Conservation (phyloP, 2,888 invertebrate species). For the Drosophila kambysellisi region DNA sequence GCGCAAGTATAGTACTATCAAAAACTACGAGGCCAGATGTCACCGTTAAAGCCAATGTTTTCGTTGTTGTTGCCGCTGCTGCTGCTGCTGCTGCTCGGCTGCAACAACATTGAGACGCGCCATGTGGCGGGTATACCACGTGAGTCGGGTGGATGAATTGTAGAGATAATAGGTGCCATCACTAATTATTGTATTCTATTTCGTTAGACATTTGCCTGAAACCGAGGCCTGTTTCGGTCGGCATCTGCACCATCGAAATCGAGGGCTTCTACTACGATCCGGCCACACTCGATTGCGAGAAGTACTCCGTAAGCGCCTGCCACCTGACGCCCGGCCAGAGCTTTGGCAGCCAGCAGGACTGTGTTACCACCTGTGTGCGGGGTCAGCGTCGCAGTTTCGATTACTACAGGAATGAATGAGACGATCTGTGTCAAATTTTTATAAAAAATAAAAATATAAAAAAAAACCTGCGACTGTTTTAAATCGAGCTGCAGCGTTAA, state of each 20-base stretch:
- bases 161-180: background rate
- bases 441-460: conserved; percentile 6
- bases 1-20: conserved; percentile 12
- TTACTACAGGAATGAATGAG: conserved; percentile 71
- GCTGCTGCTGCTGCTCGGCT: conserved; percentile 30
- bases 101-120: conserved; percentile 29
- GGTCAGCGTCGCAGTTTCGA: conserved; percentile 77
- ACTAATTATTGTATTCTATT: background rate
- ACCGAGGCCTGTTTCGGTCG: conserved; percentile 81
- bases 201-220: conserved; percentile 76
- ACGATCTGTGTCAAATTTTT: background rate
- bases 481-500: conserved; percentile 24
- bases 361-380: conserved; percentile 80
- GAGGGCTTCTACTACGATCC: conserved; percentile 82
- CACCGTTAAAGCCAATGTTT: conserved; percentile 30
- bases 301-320: conserved; percentile 81
- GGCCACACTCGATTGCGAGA: conserved; percentile 75
- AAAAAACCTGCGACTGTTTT: conserved; percentile 49
- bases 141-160: conserved; percentile 31
- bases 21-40: conserved; percentile 31
- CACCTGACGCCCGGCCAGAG: conserved; percentile 81
- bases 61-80: conserved; percentile 27
- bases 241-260: conserved; percentile 83
- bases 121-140: conserved; percentile 51
- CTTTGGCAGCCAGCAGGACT: conserved; percentile 81